Base-by-base conservation (phyloP, 2,888 invertebrate species). In the Odontothrips loti region DNA sequence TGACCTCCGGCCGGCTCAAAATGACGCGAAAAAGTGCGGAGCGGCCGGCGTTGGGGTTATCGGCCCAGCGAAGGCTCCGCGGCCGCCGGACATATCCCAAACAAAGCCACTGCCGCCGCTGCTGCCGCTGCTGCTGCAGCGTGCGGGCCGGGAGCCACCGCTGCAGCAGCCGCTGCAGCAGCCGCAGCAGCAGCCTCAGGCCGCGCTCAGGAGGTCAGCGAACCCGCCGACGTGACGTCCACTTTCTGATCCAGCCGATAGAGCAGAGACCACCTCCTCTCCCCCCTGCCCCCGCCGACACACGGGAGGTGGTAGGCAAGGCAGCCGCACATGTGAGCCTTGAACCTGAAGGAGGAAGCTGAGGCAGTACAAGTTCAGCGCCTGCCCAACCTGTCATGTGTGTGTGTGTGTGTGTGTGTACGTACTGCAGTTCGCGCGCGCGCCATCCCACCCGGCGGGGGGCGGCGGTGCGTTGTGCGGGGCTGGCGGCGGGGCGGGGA, bases 281-380 rank as follows among this genome's bases (percentile, higher is more conserved):
- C 1, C 51, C 51, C 51, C 51, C 12, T 8, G 51, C 51, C 51
- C 51, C 51, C 1, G 15, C 51, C 51, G 15, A 17, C 51, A 15
- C 48, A 9, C 48, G 10, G 48, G 20, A 11, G 58, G 0, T 17
- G 58, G 34, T 43, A 43, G 34, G 34, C 34, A 43, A n/a, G 34
- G 58, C 17, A 17, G 58, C 58, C 58, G 58, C 58, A 58, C 58
- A 23, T 9, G 68, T 12, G 68, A 75, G 27, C 68, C 68, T 75
- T 75, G 68, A 75, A 75, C 68, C 68, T 75, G 68, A 12, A 23
- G 68, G 23, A 27, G 23, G 68, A 75, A 27, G 68, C 23, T 12
- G 68, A 23, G 12, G 68, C 51, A 23, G 68, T 75, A 27, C 68
- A 75, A 75, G 68, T 75, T 75, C 68, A 75, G 68, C 23, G 68